Percentiles rank a stretch among this genome's conserved stretches.
phyloP scores from a whole-genome alignment of 2,888 invertebrate species.

The Pilophorus perplexus region DNA sequence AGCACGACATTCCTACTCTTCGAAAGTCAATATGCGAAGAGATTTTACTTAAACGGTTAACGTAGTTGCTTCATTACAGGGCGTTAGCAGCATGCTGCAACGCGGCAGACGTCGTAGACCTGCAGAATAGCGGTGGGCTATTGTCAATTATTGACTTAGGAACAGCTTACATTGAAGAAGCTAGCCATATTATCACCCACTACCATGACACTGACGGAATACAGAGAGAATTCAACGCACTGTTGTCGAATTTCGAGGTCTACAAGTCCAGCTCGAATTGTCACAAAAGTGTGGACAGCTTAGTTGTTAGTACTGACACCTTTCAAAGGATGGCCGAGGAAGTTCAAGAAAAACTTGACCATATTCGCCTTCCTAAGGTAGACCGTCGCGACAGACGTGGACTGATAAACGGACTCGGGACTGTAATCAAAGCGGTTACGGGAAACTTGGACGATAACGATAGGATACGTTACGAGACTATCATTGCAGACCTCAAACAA shows the following conservation, averaged over 20 bases:
- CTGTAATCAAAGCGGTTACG: slow-evolving; percentile 7
- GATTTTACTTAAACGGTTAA: neutral
- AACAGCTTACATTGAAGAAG: neutral
- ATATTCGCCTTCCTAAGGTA: no score
- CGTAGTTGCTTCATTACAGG: neutral
- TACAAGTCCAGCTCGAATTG: no score
- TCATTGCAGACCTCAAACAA: neutral
- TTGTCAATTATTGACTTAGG: neutral
- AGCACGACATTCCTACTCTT: neutral
- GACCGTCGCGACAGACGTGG: neutral
- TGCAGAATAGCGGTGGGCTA: neutral
- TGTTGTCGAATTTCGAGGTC: neutral
- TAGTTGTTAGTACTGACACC: no score
- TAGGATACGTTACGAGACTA: neutral
- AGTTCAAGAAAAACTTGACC: no score
- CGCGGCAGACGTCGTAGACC: neutral
- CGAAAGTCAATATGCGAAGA: neutral
- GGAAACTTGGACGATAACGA: slow-evolving; percentile 15
- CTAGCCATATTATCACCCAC: neutral
- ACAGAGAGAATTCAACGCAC: neutral
- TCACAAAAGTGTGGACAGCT: no score
- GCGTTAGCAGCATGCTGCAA: neutral
- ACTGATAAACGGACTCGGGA: slow-evolving; percentile 11
- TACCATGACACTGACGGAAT: neutral
- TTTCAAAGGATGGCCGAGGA: no score